phyloP scores from a whole-genome alignment of 2,888 invertebrate genomes.

The Limnephilus rhombicus region DNA sequence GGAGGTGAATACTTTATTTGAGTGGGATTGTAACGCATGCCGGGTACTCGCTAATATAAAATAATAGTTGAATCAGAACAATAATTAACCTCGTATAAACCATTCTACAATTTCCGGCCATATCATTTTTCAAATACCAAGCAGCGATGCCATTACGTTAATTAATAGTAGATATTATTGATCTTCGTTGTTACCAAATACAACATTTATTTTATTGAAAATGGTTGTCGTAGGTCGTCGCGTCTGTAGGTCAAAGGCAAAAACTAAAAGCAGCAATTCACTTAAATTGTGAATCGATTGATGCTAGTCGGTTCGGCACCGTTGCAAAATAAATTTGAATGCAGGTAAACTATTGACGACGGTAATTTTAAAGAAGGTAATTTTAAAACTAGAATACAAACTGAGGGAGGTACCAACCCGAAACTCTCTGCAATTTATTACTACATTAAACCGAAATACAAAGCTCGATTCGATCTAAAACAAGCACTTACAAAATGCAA shows the following conservation, averaged over 20 bases:
- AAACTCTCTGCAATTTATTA: not conserved
- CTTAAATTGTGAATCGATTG: not conserved
- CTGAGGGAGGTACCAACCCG: not conserved
- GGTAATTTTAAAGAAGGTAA: not conserved
- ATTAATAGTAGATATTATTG: not conserved
- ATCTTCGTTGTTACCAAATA: not conserved
- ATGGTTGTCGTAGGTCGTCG: not conserved
- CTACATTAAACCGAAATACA: not conserved
- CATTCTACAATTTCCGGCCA: not conserved
- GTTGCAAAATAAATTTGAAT: not conserved
- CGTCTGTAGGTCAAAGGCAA: not conserved
- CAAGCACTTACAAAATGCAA: not conserved
- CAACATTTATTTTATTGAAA: not conserved
- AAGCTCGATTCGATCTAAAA: not conserved
- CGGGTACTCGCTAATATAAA: too few relatives aligned
- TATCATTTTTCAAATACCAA: not conserved
- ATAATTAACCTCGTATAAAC: not conserved
- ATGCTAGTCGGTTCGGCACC: not conserved
- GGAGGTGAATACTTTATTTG: too few relatives aligned
- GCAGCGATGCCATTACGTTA: not conserved
- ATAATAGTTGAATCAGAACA: too few relatives aligned
- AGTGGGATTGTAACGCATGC: too few relatives aligned
- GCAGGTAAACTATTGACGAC: not conserved
- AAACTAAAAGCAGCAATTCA: not conserved
- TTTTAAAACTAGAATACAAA: not conserved